A percentile compares a stretch with the other conserved stretches of the same genome.
Conservation (phyloP, 2,888 invertebrate species). For the Spodoptera littoralis region DNA sequence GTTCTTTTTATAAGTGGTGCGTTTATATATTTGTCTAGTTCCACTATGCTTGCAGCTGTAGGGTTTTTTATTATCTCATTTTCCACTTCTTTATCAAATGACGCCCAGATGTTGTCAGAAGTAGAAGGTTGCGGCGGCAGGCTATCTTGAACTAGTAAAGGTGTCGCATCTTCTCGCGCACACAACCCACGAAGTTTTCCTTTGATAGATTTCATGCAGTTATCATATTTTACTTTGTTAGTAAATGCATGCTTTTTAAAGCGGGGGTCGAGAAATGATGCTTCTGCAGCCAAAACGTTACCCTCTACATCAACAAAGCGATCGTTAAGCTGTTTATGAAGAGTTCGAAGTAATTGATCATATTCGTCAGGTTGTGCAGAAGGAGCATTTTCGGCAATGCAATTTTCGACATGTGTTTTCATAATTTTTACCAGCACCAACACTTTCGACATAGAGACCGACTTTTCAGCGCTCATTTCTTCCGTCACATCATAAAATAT, state of each 20-base stretch:
- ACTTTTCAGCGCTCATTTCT: conserved; percentile 6
- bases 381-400: not conserved
- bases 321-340: not conserved
- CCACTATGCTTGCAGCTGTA: conserved; percentile 38
- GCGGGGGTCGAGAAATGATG: conserved; percentile 1
- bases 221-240: too few relatives aligned
- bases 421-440: conserved; percentile 1
- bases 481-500: conserved; percentile 5
- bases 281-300: conserved; percentile 3
- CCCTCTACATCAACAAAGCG: conserved; percentile 4
- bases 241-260: conserved; percentile 8
- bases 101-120: too few relatives aligned
- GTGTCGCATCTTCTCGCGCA: too few relatives aligned
- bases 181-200: too few relatives aligned
- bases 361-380: not conserved
- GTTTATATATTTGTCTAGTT: conserved; percentile 43
- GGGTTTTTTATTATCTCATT: conserved; percentile 33
- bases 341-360: conserved; percentile 1
- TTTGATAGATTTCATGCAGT: too few relatives aligned
- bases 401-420: not conserved
- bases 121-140: too few relatives aligned
- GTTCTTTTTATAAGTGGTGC: conserved; percentile 23
- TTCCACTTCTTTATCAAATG: conserved; percentile 12
- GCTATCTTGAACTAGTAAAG: too few relatives aligned
- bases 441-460: not conserved